These are phyloP conservation scores for Petaurus breviceps DNA, from an alignment of 2,113 vertebrate species.

Conservation along the genomic window DNA sequence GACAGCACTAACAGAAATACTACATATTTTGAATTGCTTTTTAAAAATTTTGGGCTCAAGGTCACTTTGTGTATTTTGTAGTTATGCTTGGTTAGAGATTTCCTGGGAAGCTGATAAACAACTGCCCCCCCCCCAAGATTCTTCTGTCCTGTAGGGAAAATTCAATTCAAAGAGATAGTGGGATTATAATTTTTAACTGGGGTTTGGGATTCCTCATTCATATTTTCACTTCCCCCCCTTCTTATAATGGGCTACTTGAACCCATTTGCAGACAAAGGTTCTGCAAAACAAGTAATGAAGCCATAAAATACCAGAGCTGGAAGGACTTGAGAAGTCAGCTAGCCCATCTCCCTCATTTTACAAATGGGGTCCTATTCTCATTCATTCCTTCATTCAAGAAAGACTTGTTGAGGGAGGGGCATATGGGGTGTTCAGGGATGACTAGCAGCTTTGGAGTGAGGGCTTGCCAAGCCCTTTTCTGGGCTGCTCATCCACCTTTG, in stretches of 20 bases:
- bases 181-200: neutral
- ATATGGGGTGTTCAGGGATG: neutral
- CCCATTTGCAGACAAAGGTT: neutral
- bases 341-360: neutral
- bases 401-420: neutral
- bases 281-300: neutral
- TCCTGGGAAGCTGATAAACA: slow-evolving; percentile 17
- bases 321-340: neutral
- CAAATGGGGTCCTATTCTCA: neutral
- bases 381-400: neutral
- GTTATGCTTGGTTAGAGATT: slow-evolving; percentile 5
- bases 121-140: no score
- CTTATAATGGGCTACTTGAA: neutral
- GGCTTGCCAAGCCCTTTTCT: neutral
- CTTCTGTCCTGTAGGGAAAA: neutral
- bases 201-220: neutral
- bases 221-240: neutral
- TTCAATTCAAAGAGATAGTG: neutral
- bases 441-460: neutral
- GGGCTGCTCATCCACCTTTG: neutral
- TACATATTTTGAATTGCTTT: neutral
- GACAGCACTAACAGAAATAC: neutral
- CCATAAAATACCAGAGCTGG: neutral
- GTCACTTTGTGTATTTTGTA: neutral
- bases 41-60: neutral